Evolutionary conservation across 2,797 vertebrate genomes (phyloP).

Genomic region (Neosilurus mollespiculum): DNA sequence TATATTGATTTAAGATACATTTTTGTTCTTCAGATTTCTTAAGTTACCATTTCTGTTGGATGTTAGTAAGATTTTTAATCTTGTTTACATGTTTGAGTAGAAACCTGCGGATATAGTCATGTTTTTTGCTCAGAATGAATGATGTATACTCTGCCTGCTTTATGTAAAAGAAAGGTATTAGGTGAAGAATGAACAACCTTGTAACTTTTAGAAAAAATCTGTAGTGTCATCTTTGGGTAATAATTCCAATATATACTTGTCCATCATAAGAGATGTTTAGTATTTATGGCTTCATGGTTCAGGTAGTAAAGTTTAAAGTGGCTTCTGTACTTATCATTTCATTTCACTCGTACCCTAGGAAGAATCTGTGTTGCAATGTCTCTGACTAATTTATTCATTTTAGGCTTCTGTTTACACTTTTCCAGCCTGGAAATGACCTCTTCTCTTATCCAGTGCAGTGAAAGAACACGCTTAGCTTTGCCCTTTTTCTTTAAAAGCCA

Average conservation of each 20-base stretch:
- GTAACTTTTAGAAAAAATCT: background rate
- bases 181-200: background rate
- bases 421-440: constrained; percentile 12
- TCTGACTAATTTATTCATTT: constrained; percentile 13
- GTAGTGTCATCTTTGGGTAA: background rate
- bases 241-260: background rate
- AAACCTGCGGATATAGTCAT: background rate
- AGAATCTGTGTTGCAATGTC: background rate
- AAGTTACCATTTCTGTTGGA: background rate
- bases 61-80: background rate
- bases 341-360: background rate
- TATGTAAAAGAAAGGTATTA: background rate
- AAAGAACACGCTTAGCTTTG: constrained; percentile 17
- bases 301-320: background rate
- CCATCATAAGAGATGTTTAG: background rate
- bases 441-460: background rate
- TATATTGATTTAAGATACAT: background rate
- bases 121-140: background rate
- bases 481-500: constrained; percentile 3
- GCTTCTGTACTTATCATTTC: background rate
- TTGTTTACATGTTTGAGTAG: background rate
- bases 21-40: background rate
- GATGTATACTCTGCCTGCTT: background rate
- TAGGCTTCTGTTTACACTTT: constrained; percentile 41
- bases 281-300: background rate